phyloP scores from a whole-genome alignment of 2,113 vertebrate genomes.

The Xyrauchen texanus region DNA sequence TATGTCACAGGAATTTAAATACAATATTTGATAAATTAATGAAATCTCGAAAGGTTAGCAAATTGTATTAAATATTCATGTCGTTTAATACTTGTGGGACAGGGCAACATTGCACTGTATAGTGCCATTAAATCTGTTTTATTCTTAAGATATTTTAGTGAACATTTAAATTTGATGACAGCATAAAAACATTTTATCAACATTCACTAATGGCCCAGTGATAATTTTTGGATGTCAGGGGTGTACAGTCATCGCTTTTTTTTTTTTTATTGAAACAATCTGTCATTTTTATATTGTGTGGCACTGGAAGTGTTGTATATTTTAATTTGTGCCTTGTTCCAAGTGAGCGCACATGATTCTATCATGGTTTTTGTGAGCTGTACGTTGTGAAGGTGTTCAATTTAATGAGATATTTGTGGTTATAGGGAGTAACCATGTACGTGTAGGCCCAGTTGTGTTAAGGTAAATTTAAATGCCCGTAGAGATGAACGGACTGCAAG shows the following conservation, averaged over 20 bases:
- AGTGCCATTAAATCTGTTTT: neutral
- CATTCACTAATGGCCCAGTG: neutral
- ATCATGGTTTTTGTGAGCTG: neutral
- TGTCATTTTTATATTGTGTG: constrained; percentile 4
- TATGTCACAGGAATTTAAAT: neutral
- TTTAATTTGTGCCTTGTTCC: constrained; percentile 3
- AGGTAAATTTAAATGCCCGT: constrained; percentile 14
- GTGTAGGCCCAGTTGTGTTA: neutral
- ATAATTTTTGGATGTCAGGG: neutral
- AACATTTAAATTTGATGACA: neutral
- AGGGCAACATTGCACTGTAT: constrained; percentile 28
- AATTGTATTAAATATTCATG: neutral
- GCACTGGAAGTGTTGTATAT: constrained; percentile 9
- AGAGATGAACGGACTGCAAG: constrained; percentile 43
- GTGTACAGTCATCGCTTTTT: constrained; percentile 27
- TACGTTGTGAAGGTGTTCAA: neutral
- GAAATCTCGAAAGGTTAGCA: neutral
- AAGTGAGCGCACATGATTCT: neutral
- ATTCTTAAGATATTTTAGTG: neutral
- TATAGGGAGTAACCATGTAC: neutral
- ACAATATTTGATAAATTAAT: neutral
- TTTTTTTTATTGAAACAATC: neutral
- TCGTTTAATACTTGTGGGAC: neutral
- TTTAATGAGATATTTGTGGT: neutral
- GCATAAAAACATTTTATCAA: neutral